Conservation (phyloP, 2,888 invertebrate species). For the Calliphora vomitoria region DNA sequence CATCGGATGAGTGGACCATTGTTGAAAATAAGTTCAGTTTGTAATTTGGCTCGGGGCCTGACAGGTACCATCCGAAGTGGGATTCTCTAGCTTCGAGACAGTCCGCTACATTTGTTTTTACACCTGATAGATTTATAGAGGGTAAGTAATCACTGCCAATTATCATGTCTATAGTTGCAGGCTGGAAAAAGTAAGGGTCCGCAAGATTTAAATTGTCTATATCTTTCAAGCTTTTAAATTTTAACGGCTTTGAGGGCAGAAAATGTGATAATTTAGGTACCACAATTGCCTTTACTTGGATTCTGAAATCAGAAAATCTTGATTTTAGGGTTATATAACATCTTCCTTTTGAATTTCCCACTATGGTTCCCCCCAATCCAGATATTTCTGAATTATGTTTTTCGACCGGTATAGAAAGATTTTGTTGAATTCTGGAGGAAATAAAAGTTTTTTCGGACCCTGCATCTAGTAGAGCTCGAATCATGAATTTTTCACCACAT, state of each 20-base stretch:
- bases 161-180: background rate
- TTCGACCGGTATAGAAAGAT: background rate
- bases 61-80: too few species aligned
- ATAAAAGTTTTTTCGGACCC: background rate
- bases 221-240: background rate
- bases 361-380: background rate
- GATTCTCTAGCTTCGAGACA: too few species aligned
- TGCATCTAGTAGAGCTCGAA: conserved; percentile 3
- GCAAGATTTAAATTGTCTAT: background rate
- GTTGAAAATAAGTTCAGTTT: background rate
- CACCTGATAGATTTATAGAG: background rate
- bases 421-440: background rate
- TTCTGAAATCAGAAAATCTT: conserved; percentile 1
- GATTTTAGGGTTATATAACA: conserved; percentile 3
- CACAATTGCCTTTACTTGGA: background rate
- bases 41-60: background rate
- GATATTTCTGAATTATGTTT: background rate
- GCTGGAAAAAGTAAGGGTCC: background rate
- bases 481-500: background rate
- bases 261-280: background rate
- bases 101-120: background rate
- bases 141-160: conserved; percentile 3
- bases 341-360: background rate
- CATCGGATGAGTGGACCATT: background rate
- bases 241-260: background rate